Evolutionary conservation across 2,113 vertebrate species (phyloP).

Genomic region (Pan paniscus): DNA sequence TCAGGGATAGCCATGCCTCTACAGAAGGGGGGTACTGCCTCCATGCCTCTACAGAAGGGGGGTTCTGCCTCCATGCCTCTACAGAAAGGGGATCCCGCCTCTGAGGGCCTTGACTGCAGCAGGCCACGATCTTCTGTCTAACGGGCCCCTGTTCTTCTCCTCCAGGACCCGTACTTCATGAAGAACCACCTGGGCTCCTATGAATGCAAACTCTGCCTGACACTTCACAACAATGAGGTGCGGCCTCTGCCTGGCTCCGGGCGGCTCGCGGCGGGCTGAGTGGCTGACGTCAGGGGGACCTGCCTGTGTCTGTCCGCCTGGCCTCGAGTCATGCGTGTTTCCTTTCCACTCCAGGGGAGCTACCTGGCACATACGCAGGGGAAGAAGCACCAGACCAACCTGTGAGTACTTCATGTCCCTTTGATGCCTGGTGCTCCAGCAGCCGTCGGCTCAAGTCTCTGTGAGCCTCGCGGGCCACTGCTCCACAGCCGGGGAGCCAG

Average conservation of each 20-base stretch:
- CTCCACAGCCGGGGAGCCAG: not conserved
- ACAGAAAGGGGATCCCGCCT: too few relatives aligned
- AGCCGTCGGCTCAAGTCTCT: not conserved
- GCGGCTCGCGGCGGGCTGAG: too few relatives aligned
- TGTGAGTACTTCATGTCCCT: slow-evolving; percentile 86
- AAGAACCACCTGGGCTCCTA: slow-evolving; percentile 99
- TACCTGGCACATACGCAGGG: slow-evolving; percentile 98
- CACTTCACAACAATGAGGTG: slow-evolving; percentile 99
- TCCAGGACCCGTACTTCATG: slow-evolving; percentile 97
- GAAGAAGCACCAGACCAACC: slow-evolving; percentile 98
- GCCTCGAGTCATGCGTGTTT: not conserved
- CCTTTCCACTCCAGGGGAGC: slow-evolving; percentile 88
- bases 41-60: too few relatives aligned
- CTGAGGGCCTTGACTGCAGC: not conserved
- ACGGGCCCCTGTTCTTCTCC: fast-evolving
- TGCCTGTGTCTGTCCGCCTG: not conserved
- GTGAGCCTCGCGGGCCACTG: not conserved
- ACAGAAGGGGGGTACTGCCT: not conserved
- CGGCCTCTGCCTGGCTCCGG: not conserved
- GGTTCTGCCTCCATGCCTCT: too few relatives aligned
- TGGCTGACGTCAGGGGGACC: too few relatives aligned
- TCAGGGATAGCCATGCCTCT: too few relatives aligned
- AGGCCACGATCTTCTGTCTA: fast-evolving
- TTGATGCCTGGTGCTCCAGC: not conserved
- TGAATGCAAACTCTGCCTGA: slow-evolving; percentile 98